A percentile compares a stretch with the other conserved stretches of the same genome.
These are phyloP conservation scores for Smittia sp. DNA, from an alignment of 2,888 invertebrate genomes.

Conservation along the genomic window DNA sequence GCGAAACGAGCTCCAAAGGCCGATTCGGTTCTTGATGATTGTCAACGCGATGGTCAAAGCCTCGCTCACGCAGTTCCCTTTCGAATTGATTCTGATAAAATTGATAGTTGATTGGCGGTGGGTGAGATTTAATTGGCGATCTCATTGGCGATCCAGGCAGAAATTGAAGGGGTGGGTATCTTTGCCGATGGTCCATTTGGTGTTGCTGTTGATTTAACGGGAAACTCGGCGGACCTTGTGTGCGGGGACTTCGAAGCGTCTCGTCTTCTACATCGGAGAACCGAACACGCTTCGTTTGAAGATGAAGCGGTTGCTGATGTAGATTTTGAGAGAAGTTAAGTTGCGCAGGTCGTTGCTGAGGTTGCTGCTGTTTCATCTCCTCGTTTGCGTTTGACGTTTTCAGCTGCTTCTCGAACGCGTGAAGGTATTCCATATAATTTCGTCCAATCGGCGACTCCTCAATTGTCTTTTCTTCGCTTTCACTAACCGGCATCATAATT, in stretches of 20 bases:
- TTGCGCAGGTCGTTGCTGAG: not conserved
- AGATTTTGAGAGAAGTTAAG: not conserved
- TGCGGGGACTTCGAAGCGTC: not conserved
- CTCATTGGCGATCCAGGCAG: not conserved
- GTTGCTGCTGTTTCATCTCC: not conserved
- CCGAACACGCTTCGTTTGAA: not conserved
- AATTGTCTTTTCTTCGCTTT: not conserved
- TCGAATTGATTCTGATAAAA: conserved; percentile 8
- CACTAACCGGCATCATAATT: not conserved
- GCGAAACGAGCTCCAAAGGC: conserved; percentile 17
- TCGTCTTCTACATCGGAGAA: not conserved
- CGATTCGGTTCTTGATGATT: conserved; percentile 12
- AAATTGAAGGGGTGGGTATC: not conserved
- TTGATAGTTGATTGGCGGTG: conserved; percentile 3
- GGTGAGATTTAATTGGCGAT: conserved; percentile 15
- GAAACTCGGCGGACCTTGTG: not conserved
- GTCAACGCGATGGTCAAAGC: conserved; percentile 6
- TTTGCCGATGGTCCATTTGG: not conserved
- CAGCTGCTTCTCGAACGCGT: not conserved
- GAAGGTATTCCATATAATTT: conserved; percentile 10
- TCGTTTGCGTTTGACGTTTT: not conserved
- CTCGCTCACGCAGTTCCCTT: conserved; percentile 7
- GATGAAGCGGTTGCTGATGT: not conserved
- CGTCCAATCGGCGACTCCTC: not conserved
- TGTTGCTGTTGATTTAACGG: not conserved